Conservation (phyloP, 1,140 invertebrate genomes). For the Hypsibius dujardini region DNA sequence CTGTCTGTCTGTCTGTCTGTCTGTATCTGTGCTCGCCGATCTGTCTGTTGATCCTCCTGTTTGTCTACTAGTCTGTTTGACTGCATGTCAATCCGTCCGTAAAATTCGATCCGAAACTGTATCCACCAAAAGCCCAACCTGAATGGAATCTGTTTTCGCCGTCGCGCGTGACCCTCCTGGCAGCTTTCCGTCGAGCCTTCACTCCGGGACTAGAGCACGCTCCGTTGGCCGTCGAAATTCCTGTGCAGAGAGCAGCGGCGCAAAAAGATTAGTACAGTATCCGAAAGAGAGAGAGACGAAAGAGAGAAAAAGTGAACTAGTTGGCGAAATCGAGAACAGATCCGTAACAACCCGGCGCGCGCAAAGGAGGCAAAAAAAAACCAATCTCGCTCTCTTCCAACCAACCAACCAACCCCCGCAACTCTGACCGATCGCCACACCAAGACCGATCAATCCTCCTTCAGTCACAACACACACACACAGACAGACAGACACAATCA, state of each 20-base stretch:
- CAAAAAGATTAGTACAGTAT: constrained; percentile 26
- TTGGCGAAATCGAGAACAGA: constrained; percentile 25
- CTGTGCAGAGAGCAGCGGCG: neutral
- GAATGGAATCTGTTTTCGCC: constrained; percentile 80
- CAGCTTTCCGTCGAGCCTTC: constrained; percentile 50
- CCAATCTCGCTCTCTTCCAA: neutral
- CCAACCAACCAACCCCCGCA: neutral
- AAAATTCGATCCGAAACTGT: neutral
- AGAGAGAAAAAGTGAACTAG: constrained; percentile 32
- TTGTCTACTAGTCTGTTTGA: neutral
- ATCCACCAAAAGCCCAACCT: constrained; percentile 45
- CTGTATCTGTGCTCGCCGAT: neutral
- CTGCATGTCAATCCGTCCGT: neutral
- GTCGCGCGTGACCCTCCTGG: constrained; percentile 70
- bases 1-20: neutral
- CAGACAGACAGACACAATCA: too few relatives aligned
- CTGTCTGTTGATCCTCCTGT: neutral
- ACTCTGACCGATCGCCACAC: too few relatives aligned
- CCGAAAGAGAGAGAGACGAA: constrained; percentile 24
- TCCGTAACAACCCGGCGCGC: constrained; percentile 31
- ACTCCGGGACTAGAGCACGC: constrained; percentile 40
- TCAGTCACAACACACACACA: too few relatives aligned
- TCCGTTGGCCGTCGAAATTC: constrained; percentile 25
- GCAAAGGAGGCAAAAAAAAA: neutral
- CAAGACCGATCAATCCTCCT: too few relatives aligned